phyloP scores from a whole-genome alignment of 2,113 vertebrate genomes.

The Gymnobelideus leadbeateri region DNA sequence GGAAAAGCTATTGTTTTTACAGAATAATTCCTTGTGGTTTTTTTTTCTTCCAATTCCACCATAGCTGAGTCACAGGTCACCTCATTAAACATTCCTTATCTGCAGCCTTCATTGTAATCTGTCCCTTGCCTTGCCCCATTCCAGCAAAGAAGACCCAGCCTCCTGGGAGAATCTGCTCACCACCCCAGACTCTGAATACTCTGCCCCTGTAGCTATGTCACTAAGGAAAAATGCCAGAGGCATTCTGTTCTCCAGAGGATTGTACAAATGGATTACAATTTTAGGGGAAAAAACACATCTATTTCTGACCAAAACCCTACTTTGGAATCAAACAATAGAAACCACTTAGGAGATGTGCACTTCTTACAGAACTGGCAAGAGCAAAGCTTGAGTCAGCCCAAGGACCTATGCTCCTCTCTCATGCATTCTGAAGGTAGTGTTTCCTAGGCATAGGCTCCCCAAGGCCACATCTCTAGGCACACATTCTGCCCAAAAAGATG shows the following conservation, averaged over 20 bases:
- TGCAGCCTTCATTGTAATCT: background rate
- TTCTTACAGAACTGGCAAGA: background rate
- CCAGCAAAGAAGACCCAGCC: background rate
- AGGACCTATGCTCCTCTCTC: conserved; percentile 6
- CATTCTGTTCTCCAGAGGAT: background rate
- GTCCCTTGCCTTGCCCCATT: background rate
- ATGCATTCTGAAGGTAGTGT: background rate
- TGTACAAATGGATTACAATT: conserved; percentile 42
- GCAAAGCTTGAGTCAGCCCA: background rate
- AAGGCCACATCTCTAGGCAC: background rate
- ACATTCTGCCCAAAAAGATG: background rate
- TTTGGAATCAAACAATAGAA: conserved; percentile 30
- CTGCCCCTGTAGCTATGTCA: background rate
- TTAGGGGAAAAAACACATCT: conserved; percentile 19
- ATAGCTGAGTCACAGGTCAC: background rate
- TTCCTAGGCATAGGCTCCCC: background rate
- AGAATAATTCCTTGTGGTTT: background rate
- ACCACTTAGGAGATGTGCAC: background rate
- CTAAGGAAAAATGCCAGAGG: background rate
- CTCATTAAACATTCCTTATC: background rate
- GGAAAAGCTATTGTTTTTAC: conserved; percentile 18
- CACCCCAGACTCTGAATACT: background rate
- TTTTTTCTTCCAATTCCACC: background rate
- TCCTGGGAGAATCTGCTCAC: background rate
- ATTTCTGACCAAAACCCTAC: conserved; percentile 42